Evolutionary conservation across 2,888 invertebrate genomes (phyloP).

Genomic region (Timema podura): DNA sequence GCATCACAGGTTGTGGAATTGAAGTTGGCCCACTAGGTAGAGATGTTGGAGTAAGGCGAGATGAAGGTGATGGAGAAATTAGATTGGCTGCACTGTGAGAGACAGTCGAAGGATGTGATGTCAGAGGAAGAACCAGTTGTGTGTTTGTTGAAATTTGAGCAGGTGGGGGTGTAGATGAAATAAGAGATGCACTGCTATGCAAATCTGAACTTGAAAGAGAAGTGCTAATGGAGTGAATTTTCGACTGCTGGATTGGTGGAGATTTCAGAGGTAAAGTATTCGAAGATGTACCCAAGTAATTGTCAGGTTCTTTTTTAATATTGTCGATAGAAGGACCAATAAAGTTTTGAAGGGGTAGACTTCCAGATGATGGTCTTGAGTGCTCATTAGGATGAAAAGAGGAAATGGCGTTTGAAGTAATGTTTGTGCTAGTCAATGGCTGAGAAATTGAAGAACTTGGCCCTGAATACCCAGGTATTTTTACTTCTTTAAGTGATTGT

Average conservation of each 20-base stretch:
- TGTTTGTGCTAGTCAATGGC: constrained; percentile 36
- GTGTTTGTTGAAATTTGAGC: constrained; percentile 25
- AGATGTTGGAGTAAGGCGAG: constrained; percentile 46
- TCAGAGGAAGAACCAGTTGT: constrained; percentile 23
- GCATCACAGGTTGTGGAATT: constrained; percentile 65
- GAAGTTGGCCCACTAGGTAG: constrained; percentile 52
- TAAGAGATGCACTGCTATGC: constrained; percentile 10
- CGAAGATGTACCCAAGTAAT: constrained; percentile 22
- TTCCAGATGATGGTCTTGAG: constrained; percentile 25
- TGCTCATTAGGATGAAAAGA: constrained; percentile 18
- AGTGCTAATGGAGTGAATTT: not conserved
- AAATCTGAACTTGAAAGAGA: constrained; percentile 11
- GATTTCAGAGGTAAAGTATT: constrained; percentile 12
- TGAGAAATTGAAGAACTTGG: constrained; percentile 39
- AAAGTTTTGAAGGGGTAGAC: constrained; percentile 43
- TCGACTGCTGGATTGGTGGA: constrained; percentile 19
- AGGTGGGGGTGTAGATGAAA: constrained; percentile 25
- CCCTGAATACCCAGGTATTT: constrained; percentile 67
- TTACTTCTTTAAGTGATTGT: constrained; percentile 74
- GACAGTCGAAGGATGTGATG: constrained; percentile 43
- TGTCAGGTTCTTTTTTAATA: constrained; percentile 71
- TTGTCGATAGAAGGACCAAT: constrained; percentile 64
- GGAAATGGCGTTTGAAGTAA: constrained; percentile 14
- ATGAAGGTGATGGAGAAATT: constrained; percentile 49
- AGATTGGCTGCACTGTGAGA: constrained; percentile 60